These are phyloP conservation scores for Heliocidaris erythrogramma DNA, from an alignment of 35 echinoderm and acorn worm species.

Conservation along the genomic window DNA sequence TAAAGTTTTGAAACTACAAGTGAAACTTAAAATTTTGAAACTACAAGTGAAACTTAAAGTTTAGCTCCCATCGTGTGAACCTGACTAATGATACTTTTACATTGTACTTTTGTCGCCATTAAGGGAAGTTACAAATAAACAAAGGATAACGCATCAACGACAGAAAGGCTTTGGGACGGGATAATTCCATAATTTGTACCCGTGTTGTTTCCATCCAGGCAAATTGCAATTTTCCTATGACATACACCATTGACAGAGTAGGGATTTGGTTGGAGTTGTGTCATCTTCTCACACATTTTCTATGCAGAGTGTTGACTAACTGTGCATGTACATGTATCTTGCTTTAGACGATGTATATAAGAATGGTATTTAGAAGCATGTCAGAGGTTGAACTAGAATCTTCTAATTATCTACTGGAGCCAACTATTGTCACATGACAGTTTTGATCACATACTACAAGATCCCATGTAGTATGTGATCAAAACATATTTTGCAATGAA, in stretches of 20 bases:
- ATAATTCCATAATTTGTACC: conserved; percentile 28
- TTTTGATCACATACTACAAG: neutral
- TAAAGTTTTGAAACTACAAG: too few species aligned
- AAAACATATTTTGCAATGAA: too few species aligned
- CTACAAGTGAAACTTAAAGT: too few species aligned
- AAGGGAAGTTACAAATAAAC: conserved; percentile 23
- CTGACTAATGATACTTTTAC: neutral
- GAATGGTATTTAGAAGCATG: neutral
- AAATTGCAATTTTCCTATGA: conserved; percentile 51
- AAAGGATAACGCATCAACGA: neutral
- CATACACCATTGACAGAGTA: conserved; percentile 37
- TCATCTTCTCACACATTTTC: neutral
- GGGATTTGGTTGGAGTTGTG: conserved; percentile 28
- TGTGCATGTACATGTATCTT: too few species aligned
- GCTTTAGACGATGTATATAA: neutral
- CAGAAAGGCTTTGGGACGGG: conserved; percentile 23
- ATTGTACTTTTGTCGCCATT: neutral
- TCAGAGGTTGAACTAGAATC: neutral
- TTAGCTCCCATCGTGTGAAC: too few species aligned
- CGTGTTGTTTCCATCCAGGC: conserved; percentile 28
- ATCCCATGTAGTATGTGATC: too few species aligned
- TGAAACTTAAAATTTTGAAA: too few species aligned
- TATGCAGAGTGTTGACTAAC: neutral
- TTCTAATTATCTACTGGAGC: neutral
- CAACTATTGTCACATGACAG: neutral